These are phyloP conservation scores for Orchestia grillus DNA, from an alignment of 1,140 invertebrate genomes.

Conservation along the genomic window DNA sequence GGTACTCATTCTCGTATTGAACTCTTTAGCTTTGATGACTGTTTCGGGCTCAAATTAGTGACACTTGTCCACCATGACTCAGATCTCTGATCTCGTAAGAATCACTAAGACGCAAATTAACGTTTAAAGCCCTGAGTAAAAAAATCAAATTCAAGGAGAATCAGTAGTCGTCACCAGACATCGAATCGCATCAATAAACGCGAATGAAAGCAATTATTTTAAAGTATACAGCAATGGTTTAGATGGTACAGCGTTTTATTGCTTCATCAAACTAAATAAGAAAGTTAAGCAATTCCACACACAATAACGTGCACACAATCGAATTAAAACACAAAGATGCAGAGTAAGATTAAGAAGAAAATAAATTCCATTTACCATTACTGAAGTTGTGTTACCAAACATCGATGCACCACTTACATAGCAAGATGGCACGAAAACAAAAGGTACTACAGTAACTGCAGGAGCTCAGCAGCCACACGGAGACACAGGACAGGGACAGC, in stretches of 20 bases:
- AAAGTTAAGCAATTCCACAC: background rate
- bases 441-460: background rate
- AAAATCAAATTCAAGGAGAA: background rate
- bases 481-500: constrained; percentile 29
- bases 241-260: background rate
- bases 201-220: background rate
- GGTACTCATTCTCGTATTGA: background rate
- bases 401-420: background rate
- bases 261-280: background rate
- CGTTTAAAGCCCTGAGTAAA: background rate
- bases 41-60: background rate
- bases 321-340: background rate
- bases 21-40: background rate
- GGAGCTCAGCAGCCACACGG: background rate
- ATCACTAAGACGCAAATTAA: background rate
- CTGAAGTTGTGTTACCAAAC: background rate
- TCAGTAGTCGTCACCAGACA: background rate
- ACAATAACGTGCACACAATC: background rate
- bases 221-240: background rate
- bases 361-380: too few relatives aligned
- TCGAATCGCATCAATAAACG: background rate
- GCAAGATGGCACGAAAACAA: background rate
- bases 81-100: background rate
- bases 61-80: too few relatives aligned
- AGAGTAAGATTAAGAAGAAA: too few relatives aligned